Evolutionary conservation across 2,888 invertebrate genomes (phyloP).

Genomic region (Drosophila birchii): DNA sequence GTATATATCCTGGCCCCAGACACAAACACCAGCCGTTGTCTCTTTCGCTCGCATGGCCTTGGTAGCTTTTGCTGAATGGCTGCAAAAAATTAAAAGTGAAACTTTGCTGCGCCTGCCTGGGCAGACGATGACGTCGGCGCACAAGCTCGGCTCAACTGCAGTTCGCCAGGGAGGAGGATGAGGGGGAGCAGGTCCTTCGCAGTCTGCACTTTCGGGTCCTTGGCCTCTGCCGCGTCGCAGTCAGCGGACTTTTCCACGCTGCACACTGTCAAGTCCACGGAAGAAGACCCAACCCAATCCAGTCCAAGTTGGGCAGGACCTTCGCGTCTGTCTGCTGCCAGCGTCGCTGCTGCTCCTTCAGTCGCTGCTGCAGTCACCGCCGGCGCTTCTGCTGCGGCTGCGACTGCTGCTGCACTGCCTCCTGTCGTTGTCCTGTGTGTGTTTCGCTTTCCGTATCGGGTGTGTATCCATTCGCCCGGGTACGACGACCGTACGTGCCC

Average conservation of each 20-base stretch:
- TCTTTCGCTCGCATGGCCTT: constrained; percentile 60
- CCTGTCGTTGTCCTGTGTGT: constrained; percentile 70
- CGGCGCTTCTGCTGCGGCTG: constrained; percentile 10
- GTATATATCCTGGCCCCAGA: constrained; percentile 59
- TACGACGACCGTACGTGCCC: constrained; percentile 81
- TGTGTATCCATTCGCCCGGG: constrained; percentile 78
- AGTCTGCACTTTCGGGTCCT: constrained; percentile 69
- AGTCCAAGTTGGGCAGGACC: constrained; percentile 56
- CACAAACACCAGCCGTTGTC: constrained; percentile 72
- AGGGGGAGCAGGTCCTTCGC: constrained; percentile 8
- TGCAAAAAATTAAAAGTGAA: constrained; percentile 85
- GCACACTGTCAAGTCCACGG: constrained; percentile 81
- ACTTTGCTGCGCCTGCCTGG: constrained; percentile 73
- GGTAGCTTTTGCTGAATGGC: constrained; percentile 63
- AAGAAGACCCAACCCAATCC: constrained; percentile 65
- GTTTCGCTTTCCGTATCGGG: constrained; percentile 84
- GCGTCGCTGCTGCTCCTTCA: constrained; percentile 15
- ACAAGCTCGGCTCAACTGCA: constrained; percentile 51
- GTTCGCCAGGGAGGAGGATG: constrained; percentile 4
- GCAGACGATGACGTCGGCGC: constrained; percentile 71
- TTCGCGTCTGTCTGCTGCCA: constrained; percentile 55
- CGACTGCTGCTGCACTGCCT: constrained; percentile 13
- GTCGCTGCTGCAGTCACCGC: constrained; percentile 15
- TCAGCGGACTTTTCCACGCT: constrained; percentile 36
- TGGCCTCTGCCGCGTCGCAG: constrained; percentile 78